Base-by-base conservation (phyloP, 2,888 invertebrate genomes). In the Limulus polyphemus region DNA sequence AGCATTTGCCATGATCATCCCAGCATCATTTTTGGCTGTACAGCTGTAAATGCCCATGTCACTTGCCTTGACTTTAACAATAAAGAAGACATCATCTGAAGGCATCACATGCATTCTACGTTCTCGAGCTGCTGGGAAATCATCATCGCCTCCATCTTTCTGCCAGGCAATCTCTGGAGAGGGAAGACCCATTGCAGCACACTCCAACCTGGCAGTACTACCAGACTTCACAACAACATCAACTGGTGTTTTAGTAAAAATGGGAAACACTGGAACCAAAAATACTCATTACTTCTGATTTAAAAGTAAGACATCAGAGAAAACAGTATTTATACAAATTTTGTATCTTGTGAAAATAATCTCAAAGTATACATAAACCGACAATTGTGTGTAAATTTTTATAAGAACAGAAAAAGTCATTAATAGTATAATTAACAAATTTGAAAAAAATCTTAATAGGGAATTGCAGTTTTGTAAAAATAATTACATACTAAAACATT, bases 41-140 rank as follows among this genome's bases (percentile, higher is more conserved):
- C 95, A 97, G 58, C 90, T 92, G 75, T 97, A 97, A 48, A 90
- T 81, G 0, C 97, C 97, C 78, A 88, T 87, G 74, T 97, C 97
- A 49, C 83, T 83, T 0, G 86, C 83, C 76, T 90, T 91, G 32
- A 90, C 90, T 77, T 90, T 85, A n/a, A 90, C 83, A 70, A 97
- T 95, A 74, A 92, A 90, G 75, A 94, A 90, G 1, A 88, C 85
- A 75, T 93, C 90, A 74, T 95, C 94, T 48, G 85, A 84, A 0
- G 90, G 88, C 83, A 92, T 88, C 56, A 94, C 90, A 77, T 90
- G 88, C 85, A 97, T 88, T 50, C 95, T 81, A 55, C 94, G 83
- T 75, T 97, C 94, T 70, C 88, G 82, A 11, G 95, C 95, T 9
- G 97, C 95, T 10, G 94, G 94, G 76, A 97, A 95, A 73, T 92